A percentile compares a stretch with the other conserved stretches of the same genome.
phyloP scores from a whole-genome alignment of 2,113 vertebrate species.

The Oplegnathus fasciatus region DNA sequence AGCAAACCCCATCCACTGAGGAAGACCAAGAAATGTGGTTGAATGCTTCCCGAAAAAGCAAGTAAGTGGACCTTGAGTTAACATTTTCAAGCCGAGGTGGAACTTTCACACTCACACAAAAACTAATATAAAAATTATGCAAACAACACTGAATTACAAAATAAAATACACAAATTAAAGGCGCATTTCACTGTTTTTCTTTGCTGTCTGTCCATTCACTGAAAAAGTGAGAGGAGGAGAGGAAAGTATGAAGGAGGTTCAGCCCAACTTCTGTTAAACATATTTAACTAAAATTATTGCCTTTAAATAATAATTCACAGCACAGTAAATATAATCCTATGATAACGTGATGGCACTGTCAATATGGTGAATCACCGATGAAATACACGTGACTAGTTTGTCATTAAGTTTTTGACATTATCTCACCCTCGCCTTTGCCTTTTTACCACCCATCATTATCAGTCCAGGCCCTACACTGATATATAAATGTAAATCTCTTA shows the following conservation, averaged over 20 bases:
- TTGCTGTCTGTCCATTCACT: neutral
- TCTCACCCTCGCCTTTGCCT: neutral
- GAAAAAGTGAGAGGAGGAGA: too few relatives aligned
- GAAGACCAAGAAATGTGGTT: neutral
- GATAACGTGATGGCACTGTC: neutral
- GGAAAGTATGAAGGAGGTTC: neutral
- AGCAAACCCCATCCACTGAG: too few relatives aligned
- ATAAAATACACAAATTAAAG: neutral
- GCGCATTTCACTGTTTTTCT: neutral
- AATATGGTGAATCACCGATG: neutral
- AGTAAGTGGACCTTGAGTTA: neutral
- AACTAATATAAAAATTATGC: neutral
- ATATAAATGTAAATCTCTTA: neutral
- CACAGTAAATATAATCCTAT: neutral
- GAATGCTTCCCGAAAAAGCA: neutral
- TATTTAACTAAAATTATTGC: neutral
- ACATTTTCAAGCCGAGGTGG: neutral
- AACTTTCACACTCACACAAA: neutral
- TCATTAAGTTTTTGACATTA: neutral
- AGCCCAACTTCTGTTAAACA: conserved; percentile 13
- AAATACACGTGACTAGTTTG: neutral
- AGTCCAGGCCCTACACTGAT: neutral
- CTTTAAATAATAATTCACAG: neutral
- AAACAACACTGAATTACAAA: neutral
- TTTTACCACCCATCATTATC: conserved; percentile 25